phyloP scores from a whole-genome alignment of 2,888 invertebrate species.

The Cantharis rustica region DNA sequence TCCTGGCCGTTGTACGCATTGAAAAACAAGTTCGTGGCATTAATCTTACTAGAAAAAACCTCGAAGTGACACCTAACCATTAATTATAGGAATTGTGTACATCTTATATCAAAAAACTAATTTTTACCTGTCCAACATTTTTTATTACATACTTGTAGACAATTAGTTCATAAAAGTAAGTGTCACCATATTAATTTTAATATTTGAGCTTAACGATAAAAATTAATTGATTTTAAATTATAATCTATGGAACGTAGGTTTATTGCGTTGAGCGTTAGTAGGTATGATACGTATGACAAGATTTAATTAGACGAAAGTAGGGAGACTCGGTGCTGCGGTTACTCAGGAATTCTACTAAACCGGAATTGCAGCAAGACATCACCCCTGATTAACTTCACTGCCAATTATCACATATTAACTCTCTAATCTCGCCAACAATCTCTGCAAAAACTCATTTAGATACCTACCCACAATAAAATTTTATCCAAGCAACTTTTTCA shows the following conservation, averaged over 20 bases:
- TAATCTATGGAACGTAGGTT: not conserved
- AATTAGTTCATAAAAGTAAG: not conserved
- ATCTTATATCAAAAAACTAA: conserved; percentile 1
- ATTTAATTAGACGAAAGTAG: conserved; percentile 33
- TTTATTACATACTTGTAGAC: not conserved
- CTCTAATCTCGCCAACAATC: conserved; percentile 16
- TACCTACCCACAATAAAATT: not conserved
- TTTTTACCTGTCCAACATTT: not conserved
- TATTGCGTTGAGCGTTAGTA: conserved; percentile 2
- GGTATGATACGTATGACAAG: conserved; percentile 29
- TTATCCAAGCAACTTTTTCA: not conserved
- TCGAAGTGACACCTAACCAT: conserved; percentile 10
- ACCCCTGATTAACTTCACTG: conserved; percentile 33
- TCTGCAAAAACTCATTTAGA: conserved; percentile 4
- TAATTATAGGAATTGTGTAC: conserved; percentile 5
- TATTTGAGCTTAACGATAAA: not conserved
- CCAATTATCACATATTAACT: conserved; percentile 37
- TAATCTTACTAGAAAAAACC: conserved; percentile 7
- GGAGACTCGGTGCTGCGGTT: conserved; percentile 30
- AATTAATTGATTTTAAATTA: not conserved
- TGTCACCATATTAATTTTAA: conserved; percentile 22
- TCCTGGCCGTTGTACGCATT: conserved; percentile 1
- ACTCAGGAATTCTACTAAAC: conserved; percentile 22
- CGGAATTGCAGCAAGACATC: conserved; percentile 35
- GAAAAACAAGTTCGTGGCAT: conserved; percentile 7